Evolutionary conservation across 2,113 vertebrate species (phyloP), one percentile per base, ranked within the genome.

Genomic region (Colistium nudipinnis): DNA sequence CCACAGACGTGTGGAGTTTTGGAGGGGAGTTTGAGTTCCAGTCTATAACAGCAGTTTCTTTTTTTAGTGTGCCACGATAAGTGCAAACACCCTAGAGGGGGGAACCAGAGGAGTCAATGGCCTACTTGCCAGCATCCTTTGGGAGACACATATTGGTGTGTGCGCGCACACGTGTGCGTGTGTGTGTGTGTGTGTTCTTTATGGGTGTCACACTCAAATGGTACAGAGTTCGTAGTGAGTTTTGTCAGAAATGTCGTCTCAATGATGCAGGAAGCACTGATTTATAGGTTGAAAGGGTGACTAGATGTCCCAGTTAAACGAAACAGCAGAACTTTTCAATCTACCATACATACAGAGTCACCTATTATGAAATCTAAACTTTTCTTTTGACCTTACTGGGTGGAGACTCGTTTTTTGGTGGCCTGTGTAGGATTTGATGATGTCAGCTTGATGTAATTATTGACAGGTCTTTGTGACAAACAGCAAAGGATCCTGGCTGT

Each of bases 61-160:
- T 90, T 92, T 92, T 84, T 93, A 94, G 92, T 61, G 62, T 69
- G 64, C 68, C 79, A 85, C 81, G 91, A 88, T 86, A 90, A 86
- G 81, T 44, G 48, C 62, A 69, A 77, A 68, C 72, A 70, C 83
- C 87, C 89, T 78, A 68, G 75, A 87, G 87, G 72, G 75, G 85
- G 66, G 79, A 74, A 74, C 77, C 70, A 81, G 89, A 90, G 86
- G 84, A 89, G 88, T 79, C 83, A 51, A 66, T 88, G 91, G 80
- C 90, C 92, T 92, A 93, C 77, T 92, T 89, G 72, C 70, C 55
- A 25, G 69, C 83, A 81, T 91, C 89, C 81, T 85, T 43, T 60
- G 90, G 90, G 84, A 85, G 63, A 39, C 39, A 19, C 56, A 60
- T n/a, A 43, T 63, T 51, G 70, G 67, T 72, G 51, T 30, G 70